phyloP scores from a whole-genome alignment of 2,888 invertebrate genomes.

The Clusia tigrina region DNA sequence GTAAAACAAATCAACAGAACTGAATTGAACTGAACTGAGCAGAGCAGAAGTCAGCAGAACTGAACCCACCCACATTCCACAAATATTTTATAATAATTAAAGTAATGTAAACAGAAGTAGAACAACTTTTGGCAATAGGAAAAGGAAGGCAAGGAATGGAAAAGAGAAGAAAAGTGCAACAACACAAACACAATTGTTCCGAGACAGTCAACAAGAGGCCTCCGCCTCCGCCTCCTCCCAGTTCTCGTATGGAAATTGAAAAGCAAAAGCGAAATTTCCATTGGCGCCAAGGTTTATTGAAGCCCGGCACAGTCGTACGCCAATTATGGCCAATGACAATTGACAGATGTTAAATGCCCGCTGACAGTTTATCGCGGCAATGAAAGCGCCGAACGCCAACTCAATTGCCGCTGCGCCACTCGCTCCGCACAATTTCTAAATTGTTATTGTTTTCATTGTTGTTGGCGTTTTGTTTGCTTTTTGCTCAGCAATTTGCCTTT shows the following conservation, averaged over 20 bases:
- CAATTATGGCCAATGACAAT: constrained; percentile 14
- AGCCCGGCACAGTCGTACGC: constrained; percentile 3
- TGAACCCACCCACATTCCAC: no score
- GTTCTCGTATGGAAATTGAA: no score
- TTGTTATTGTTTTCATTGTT: not conserved
- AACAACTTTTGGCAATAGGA: no score
- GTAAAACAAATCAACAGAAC: no score
- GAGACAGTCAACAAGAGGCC: not conserved
- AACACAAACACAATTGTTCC: constrained; percentile 1
- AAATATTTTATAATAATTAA: no score
- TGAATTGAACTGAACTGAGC: not conserved
- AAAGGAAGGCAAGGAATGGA: not conserved
- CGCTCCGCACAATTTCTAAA: not conserved
- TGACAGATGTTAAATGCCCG: constrained; percentile 13
- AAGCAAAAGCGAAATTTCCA: not conserved
- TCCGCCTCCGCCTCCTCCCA: no score
- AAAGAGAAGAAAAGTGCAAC: not conserved
- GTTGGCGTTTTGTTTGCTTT: not conserved
- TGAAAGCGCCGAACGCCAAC: not conserved
- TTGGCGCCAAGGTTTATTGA: not conserved
- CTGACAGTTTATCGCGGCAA: not conserved
- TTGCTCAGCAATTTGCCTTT: not conserved
- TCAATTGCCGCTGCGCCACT: not conserved
- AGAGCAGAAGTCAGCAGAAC: not conserved
- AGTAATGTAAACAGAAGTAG: no score